A percentile compares a stretch with the other conserved stretches of the same genome.
Conservation (phyloP, 2,797 vertebrate genomes). For the Rhinophrynus dorsalis region DNA sequence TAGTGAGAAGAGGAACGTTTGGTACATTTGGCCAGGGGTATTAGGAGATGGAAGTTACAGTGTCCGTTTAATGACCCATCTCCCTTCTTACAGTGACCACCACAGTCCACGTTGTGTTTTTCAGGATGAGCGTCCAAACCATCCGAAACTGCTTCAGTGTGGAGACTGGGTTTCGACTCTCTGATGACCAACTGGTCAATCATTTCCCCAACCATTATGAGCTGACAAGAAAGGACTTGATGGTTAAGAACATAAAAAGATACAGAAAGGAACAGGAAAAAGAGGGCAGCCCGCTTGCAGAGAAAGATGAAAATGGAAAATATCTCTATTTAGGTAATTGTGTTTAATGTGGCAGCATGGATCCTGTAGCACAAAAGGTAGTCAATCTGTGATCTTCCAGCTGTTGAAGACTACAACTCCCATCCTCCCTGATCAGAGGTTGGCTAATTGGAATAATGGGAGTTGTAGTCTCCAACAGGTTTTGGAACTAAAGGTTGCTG, state of each 20-base stretch:
- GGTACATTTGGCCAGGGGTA: too few species aligned
- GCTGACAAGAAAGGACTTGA: slow-evolving; percentile 93
- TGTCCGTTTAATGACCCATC: not conserved
- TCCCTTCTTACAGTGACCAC: too few species aligned
- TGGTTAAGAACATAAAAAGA: slow-evolving; percentile 98
- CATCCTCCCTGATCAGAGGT: too few species aligned
- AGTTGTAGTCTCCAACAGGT: too few species aligned
- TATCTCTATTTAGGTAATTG: slow-evolving; percentile 87
- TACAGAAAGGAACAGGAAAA: slow-evolving; percentile 95
- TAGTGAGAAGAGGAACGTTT: too few species aligned
- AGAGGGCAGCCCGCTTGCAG: slow-evolving; percentile 87
- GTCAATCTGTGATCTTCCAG: too few species aligned
- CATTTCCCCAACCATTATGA: slow-evolving; percentile 98
- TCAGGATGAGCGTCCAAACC: slow-evolving; percentile 97
- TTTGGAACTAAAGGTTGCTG: too few species aligned
- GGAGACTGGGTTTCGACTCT: slow-evolving; percentile 90
- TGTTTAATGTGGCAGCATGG: too few species aligned
- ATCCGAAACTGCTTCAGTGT: slow-evolving; percentile 95
- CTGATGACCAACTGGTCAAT: slow-evolving; percentile 97
- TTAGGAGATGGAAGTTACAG: not conserved
- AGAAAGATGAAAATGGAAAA: slow-evolving; percentile 96
- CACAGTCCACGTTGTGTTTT: too few species aligned
- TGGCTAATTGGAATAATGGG: too few species aligned
- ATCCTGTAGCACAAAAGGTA: too few species aligned
- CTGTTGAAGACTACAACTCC: too few species aligned